Evolutionary conservation across 2,113 vertebrate species (phyloP), one percentile per base, ranked within the genome.

Genomic region (Formicarius rufipectus): DNA sequence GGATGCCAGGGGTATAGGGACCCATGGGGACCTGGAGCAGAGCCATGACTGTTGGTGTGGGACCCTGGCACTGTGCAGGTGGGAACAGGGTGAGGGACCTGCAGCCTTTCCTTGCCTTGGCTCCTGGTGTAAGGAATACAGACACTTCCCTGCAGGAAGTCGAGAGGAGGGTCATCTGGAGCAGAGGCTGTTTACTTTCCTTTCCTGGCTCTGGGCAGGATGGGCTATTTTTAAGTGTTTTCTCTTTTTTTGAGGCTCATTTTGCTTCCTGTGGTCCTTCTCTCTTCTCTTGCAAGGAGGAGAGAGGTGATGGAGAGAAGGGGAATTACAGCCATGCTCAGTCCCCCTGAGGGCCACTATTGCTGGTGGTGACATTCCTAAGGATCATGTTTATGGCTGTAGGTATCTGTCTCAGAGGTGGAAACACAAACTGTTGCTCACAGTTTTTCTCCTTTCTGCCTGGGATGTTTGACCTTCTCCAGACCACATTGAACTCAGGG

Each of bases 161-260:
- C 0, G 0, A 85, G 73, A 95, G 81, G 75, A 64, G 60, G n/a
- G 58, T 76, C 63, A 58, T 44, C 78, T 78, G 90, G 49, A 95
- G 82, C 85, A 72, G 24, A 64, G 52, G 67, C 90, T 95, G 81
- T 92, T 96, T 87, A 55, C 86, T 95, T 95, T 87, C 94, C 83
- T 94, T 95, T 86, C 76, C 89, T 66, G 93, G 69, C 96, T 68
- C 45, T n/a, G 81, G 33, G 24, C 56, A 74, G 73, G 84, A 81
- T 50, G 42, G 18, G 80, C 94, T 95, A 75, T 97, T 97, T 96
- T 93, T 84, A 96, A 96, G 93, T n/a, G 58, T 90, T 89, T 93
- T 92, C 15, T 45, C 35, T 69, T 76, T 77, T 77, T 92, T 59
- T 33, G 40, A 68, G 86, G 59, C 62, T 35, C 73, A 25, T 60